phyloP scores from a whole-genome alignment of 2,797 vertebrate genomes.

The Smutsia gigantea region DNA sequence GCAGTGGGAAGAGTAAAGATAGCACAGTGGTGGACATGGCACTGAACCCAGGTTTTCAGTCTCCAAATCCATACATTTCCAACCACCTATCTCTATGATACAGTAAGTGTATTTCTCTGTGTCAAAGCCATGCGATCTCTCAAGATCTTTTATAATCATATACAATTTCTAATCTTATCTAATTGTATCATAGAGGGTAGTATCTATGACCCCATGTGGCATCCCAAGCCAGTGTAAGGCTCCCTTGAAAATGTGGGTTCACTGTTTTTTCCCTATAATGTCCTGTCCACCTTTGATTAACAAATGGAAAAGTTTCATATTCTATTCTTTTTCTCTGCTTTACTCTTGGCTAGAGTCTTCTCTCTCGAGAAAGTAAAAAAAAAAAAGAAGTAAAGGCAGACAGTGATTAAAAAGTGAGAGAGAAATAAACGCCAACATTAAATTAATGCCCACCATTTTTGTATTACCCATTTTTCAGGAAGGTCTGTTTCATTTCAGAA shows the following conservation, averaged over 20 bases:
- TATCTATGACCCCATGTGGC: neutral
- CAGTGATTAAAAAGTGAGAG: conserved; percentile 51
- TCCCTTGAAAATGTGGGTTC: neutral
- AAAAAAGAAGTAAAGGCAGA: neutral
- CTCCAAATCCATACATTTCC: neutral
- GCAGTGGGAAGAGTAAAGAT: neutral
- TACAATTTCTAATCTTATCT: no score
- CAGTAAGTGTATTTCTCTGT: neutral
- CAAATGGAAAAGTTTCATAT: neutral
- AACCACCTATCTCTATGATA: neutral
- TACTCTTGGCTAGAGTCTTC: neutral
- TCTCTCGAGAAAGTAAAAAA: neutral
- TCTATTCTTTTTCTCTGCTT: conserved; percentile 9
- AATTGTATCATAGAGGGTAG: neutral
- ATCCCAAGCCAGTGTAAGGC: neutral
- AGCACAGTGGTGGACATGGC: fast-evolving
- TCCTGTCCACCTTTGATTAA: neutral
- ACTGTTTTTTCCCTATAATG: neutral
- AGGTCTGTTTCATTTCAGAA: conserved; percentile 65
- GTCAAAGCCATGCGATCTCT: neutral
- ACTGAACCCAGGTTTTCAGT: neutral
- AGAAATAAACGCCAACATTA: conserved; percentile 62
- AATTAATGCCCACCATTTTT: conserved; percentile 58
- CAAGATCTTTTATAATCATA: neutral
- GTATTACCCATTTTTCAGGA: conserved; percentile 41